A percentile compares a stretch with the other conserved stretches of the same genome.
phyloP scores from a whole-genome alignment of 2,797 vertebrate genomes.

The Staurois parvus region DNA sequence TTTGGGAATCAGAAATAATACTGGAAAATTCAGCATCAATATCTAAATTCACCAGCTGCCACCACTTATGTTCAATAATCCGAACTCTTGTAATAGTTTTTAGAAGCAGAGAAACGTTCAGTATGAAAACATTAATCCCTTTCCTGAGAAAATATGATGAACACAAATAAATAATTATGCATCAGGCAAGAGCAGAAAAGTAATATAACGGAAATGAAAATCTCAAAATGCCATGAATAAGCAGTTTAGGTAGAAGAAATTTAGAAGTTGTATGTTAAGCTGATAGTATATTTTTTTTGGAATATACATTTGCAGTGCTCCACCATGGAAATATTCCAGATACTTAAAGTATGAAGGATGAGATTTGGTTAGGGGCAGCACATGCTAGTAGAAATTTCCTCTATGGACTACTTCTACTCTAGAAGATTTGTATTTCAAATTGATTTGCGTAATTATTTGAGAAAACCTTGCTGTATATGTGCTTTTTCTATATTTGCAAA shows the following conservation, averaged over 20 bases:
- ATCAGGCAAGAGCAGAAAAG: slow-evolving; percentile 36
- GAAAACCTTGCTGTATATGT: no score
- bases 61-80: slow-evolving; percentile 43
- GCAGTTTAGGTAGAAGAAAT: slow-evolving; percentile 39
- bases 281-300: neutral
- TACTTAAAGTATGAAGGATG: neutral
- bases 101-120: slow-evolving; percentile 38
- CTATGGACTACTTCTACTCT: neutral
- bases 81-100: slow-evolving; percentile 53
- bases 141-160: slow-evolving; percentile 54
- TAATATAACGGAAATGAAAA: slow-evolving; percentile 41
- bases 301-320: neutral
- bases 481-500: neutral
- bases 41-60: slow-evolving; percentile 53
- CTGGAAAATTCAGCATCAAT: slow-evolving; percentile 41
- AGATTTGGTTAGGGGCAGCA: neutral
- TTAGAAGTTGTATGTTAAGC: slow-evolving; percentile 15
- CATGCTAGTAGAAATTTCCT: no score
- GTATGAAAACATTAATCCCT: slow-evolving; percentile 55
- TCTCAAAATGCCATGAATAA: slow-evolving; percentile 54
- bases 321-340: slow-evolving; percentile 10
- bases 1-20: neutral
- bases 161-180: slow-evolving; percentile 53
- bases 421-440: neutral
- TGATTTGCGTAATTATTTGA: no score